Evolutionary conservation across 2,888 invertebrate genomes (phyloP), one percentile per base, ranked within the genome.

Genomic region (Oscheius onirici): DNA sequence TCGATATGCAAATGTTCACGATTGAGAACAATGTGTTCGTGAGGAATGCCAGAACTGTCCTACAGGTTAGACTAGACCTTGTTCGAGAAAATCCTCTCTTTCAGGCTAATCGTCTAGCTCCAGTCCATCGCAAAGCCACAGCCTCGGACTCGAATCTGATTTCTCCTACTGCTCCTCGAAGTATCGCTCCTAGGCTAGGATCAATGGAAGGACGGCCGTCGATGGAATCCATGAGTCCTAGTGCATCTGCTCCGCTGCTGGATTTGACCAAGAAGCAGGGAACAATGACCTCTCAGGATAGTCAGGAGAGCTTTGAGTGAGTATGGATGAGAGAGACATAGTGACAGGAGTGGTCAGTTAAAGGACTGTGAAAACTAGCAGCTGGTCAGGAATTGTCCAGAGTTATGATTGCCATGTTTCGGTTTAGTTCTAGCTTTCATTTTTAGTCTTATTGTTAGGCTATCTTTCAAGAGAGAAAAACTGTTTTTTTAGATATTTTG

Each of bases 1-100:
- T 97, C 52, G 93, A 94, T 88, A 91, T 94, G 66, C 91, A 91
- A 81, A 91, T 93, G 75, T 71, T 69, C 54, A 71, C 79, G 0
- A 61, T 73, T 40, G 76, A 79, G 54, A 72, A 74, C 40, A 57
- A 55, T 8, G 71, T 73, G 20, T 58, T 78, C 34, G 73, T 79
- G 8, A 51, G 79, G n/a, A 75, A 73, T 22, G 74, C 79, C 22
- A 51, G 66, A 20, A 49, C 65, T 44, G 65, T 66, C 15, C 58
- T 71, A 22, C 71, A 71, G 51, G 71, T 66, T 34, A 26, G 24
- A n/a, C 26, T 11, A n/a, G n/a, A n/a, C n/a, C 20, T 24, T 57
- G 5, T 26, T 15, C 3, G 15, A 34, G 11, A 57, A 26, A 57
- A n/a, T 52, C 26, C 11, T 28, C 3, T 24, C 6, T 66, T 72